Base-by-base conservation (phyloP, 1,140 invertebrate genomes). In the Thaumetopoea pityocampa region DNA sequence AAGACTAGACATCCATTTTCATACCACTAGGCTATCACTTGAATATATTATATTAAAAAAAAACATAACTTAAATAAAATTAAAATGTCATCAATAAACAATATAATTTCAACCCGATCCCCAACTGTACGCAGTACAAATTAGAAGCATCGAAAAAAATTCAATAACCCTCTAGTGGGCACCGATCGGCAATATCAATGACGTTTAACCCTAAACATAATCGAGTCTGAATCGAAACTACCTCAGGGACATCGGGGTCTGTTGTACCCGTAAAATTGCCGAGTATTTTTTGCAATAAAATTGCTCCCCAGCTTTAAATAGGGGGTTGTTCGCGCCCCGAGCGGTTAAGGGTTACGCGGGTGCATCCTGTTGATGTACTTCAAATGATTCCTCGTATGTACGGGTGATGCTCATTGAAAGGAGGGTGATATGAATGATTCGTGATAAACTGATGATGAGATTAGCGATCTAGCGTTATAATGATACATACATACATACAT, bases 151-250 rank as follows among this genome's bases (percentile, higher is more conserved):
- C 18, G 26, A 49, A 55, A 55, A 70, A 78, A 70, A 69, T 68
- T 69, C 58, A 74, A 79, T 80, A 70, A 69, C 71, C 65, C 71
- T 60, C 67, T 59, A 60, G 55, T 58, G 67, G 62, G 41, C 52
- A 45, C 64, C 64, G 54, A 68, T 63, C 64, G 69, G 61, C 60
- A 66, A 78, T 83, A 83, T 80, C 79, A 83, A 79, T 80, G 73
- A 76, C 72, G 63, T 80, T 83, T 83, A 80, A 83, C 76, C 79
- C 76, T 77, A 77, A 74, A 80, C 65, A 70, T 80, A 82, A 83
- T 83, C 71, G 72, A 65, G 65, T 69, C 58, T 46, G 69, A 63
- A 69, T 76, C 72, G 71, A 79, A 83, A 83, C 79, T 77, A 83
- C 79, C 79, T 83, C 66, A 59, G 79, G 79, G 79, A 77, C 76